A percentile compares a stretch with the other conserved stretches of the same genome.
Evolutionary conservation across 2,113 vertebrate species (phyloP).

Genomic region (Rousettus leschenaultii): DNA sequence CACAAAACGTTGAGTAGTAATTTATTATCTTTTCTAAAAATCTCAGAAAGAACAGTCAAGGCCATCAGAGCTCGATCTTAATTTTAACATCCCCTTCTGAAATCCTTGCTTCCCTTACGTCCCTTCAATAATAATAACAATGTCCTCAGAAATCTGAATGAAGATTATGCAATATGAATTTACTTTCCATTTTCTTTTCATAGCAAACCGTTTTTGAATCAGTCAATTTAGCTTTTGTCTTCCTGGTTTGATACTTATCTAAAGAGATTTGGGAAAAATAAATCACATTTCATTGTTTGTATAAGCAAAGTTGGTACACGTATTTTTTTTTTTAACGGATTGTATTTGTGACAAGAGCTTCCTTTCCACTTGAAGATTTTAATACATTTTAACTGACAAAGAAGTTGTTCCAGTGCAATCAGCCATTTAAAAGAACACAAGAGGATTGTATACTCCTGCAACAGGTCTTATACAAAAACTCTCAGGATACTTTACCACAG

Average conservation of each 20-base stretch:
- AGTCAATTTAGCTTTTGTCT: not conserved
- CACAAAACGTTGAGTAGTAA: not conserved
- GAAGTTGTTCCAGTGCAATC: not conserved
- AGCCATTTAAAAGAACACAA: constrained; percentile 15
- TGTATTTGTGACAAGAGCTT: not conserved
- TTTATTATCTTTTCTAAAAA: not conserved
- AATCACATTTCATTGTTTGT: not conserved
- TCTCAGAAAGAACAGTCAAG: not conserved
- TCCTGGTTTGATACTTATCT: not conserved
- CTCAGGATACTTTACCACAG: not conserved
- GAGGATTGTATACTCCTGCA: not conserved
- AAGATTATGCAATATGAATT: not conserved
- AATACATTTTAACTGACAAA: constrained; percentile 27
- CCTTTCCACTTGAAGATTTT: not conserved
- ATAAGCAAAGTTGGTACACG: not conserved
- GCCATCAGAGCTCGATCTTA: not conserved
- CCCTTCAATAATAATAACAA: not conserved
- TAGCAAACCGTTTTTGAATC: not conserved
- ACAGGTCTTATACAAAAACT: not conserved
- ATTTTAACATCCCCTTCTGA: not conserved
- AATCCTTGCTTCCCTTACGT: not conserved
- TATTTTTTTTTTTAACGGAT: constrained; percentile 31
- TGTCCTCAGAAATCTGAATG: not conserved
- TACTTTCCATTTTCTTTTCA: not conserved
- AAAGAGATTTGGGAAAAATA: constrained; percentile 30